A percentile compares a stretch with the other conserved stretches of the same genome.
These are phyloP conservation scores for Hassar affinis DNA, from an alignment of 2,113 vertebrate species.

Conservation along the genomic window DNA sequence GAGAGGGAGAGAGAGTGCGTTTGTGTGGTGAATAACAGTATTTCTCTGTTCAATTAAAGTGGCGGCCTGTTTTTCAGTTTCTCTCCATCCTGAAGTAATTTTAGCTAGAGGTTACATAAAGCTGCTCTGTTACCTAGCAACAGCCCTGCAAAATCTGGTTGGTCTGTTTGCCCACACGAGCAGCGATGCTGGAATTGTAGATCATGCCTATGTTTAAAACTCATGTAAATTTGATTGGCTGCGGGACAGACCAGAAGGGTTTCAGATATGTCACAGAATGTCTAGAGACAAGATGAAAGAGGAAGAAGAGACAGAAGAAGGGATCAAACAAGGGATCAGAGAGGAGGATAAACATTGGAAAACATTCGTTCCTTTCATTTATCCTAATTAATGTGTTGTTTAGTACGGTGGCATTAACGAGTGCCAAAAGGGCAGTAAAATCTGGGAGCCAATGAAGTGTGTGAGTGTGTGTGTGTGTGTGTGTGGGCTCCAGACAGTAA, in stretches of 20 bases:
- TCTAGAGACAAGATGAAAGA: slow-evolving; percentile 40
- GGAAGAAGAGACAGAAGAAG: slow-evolving; percentile 29
- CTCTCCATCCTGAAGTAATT: slow-evolving; percentile 54
- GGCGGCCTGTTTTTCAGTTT: slow-evolving; percentile 52
- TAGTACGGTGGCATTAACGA: slow-evolving; percentile 21
- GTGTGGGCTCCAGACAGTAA: slow-evolving; percentile 12
- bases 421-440: background rate
- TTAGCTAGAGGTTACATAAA: slow-evolving; percentile 64
- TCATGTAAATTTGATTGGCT: slow-evolving; percentile 47
- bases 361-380: background rate
- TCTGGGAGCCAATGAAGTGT: background rate
- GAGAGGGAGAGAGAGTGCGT: background rate
- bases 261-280: slow-evolving; percentile 35
- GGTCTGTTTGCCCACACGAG: slow-evolving; percentile 46
- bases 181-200: slow-evolving; percentile 24
- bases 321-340: background rate
- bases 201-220: slow-evolving; percentile 27
- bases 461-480: slow-evolving; percentile 11
- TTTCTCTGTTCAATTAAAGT: slow-evolving; percentile 53
- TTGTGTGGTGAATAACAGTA: slow-evolving; percentile 46
- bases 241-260: slow-evolving; percentile 31
- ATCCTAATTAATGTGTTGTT: background rate
- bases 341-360: background rate
- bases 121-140: slow-evolving; percentile 58
- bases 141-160: slow-evolving; percentile 49